Evolutionary conservation across 2,797 vertebrate species (phyloP).

Genomic region (Eleutherodactylus coqui): DNA sequence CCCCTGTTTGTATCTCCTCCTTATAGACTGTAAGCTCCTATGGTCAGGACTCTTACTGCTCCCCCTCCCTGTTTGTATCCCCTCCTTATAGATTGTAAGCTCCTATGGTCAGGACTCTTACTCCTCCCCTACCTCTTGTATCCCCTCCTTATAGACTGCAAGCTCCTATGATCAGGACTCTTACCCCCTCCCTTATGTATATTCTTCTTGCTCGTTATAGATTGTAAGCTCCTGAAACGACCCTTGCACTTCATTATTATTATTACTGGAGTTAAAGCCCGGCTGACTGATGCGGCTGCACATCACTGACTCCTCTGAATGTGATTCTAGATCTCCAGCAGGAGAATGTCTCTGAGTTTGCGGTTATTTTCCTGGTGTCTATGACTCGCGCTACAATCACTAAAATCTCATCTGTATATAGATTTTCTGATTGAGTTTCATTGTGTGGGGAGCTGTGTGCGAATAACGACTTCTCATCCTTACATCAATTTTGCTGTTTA

Average conservation of each 20-base stretch:
- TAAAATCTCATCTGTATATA: slow-evolving; percentile 7
- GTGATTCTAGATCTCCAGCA: background rate
- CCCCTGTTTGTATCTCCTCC: too few relatives aligned
- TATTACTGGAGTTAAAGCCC: too few relatives aligned
- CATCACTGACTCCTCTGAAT: background rate
- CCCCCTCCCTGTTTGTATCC: too few relatives aligned
- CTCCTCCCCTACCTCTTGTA: background rate
- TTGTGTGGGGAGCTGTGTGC: slow-evolving; percentile 11
- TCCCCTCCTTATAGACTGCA: too few relatives aligned
- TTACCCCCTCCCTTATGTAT: too few relatives aligned
- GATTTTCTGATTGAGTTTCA: slow-evolving; percentile 43
- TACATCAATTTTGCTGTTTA: slow-evolving; percentile 42
- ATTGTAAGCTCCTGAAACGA: too few relatives aligned
- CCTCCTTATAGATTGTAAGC: background rate
- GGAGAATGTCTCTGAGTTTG: background rate
- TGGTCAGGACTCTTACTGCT: too few relatives aligned
- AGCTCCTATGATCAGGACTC: background rate
- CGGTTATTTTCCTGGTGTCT: slow-evolving; percentile 9
- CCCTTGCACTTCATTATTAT: too few relatives aligned
- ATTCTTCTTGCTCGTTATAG: too few relatives aligned
- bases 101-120: slow-evolving; percentile 2
- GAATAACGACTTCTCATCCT: slow-evolving; percentile 15
- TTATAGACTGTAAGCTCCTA: too few relatives aligned
- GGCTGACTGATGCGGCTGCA: too few relatives aligned
- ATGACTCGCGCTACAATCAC: background rate